These are phyloP conservation scores for Xyliphius kryptos DNA, from an alignment of 2,113 vertebrate genomes.

Conservation along the genomic window DNA sequence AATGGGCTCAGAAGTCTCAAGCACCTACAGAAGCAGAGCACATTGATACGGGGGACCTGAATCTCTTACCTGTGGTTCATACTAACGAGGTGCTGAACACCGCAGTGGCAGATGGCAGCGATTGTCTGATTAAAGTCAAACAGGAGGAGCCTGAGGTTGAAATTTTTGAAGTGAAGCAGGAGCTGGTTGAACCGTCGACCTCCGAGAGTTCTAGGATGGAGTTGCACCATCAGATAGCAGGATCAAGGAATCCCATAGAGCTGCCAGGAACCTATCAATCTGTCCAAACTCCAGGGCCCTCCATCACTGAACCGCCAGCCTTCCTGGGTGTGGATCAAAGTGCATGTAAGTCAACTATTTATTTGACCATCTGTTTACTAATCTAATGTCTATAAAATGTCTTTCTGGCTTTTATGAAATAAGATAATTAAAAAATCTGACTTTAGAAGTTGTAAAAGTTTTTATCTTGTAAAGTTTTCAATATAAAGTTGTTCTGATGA, in stretches of 20 bases:
- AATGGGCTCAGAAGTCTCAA: slow-evolving; percentile 24
- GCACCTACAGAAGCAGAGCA: slow-evolving; percentile 13
- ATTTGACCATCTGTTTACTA: too few species aligned
- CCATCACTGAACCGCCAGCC: slow-evolving; percentile 15
- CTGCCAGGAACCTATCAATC: slow-evolving; percentile 20
- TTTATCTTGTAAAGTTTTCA: too few species aligned
- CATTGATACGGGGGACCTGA: slow-evolving; percentile 13
- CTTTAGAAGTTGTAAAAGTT: too few species aligned
- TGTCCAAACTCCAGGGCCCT: slow-evolving; percentile 24
- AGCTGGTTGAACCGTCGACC: slow-evolving; percentile 47
- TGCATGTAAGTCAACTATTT: slow-evolving; percentile 31
- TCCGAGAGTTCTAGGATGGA: slow-evolving; percentile 47
- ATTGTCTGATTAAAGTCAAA: slow-evolving; percentile 50
- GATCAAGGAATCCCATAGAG: slow-evolving; percentile 24
- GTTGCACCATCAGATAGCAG: slow-evolving; percentile 18
- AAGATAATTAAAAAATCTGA: too few species aligned
- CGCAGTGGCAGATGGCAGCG: background rate
- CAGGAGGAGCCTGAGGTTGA: slow-evolving; percentile 55
- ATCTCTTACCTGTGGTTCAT: slow-evolving; percentile 12
- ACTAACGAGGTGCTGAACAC: background rate
- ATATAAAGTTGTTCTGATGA: too few species aligned
- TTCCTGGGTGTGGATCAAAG: slow-evolving; percentile 28
- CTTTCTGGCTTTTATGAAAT: too few species aligned
- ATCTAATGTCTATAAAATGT: too few species aligned
- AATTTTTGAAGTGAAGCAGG: slow-evolving; percentile 65